Conservation (phyloP, 1,140 invertebrate species). For the Pachypeltis micranthus region DNA sequence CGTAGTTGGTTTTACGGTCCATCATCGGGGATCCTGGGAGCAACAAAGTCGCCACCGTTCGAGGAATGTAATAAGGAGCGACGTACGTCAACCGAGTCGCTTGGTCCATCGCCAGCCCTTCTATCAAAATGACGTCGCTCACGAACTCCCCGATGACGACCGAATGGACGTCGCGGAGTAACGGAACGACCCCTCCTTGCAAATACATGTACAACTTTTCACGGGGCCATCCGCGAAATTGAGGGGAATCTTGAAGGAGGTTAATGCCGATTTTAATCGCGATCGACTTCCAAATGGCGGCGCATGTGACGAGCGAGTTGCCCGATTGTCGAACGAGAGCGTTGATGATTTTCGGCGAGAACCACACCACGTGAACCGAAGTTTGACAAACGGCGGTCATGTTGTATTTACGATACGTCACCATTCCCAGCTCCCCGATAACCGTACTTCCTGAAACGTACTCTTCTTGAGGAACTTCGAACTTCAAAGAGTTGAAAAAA, state of each 20-base stretch:
- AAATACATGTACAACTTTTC: slow-evolving; percentile 27
- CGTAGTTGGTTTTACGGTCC: background rate
- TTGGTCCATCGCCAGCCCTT: slow-evolving; percentile 18
- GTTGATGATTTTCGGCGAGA: slow-evolving; percentile 20
- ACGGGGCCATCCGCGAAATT: slow-evolving; percentile 24
- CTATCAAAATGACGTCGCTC: slow-evolving; percentile 20
- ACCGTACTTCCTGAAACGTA: slow-evolving; percentile 36
- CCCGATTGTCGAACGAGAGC: slow-evolving; percentile 16
- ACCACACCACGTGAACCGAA: slow-evolving; percentile 31
- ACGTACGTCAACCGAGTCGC: slow-evolving; percentile 8
- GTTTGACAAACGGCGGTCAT: slow-evolving; percentile 37
- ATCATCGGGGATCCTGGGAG: slow-evolving; percentile 7
- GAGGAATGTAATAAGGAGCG: slow-evolving; percentile 18
- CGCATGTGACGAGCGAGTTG: slow-evolving; percentile 15
- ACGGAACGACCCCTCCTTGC: slow-evolving; percentile 25
- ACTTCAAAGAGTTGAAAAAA: slow-evolving; percentile 5
- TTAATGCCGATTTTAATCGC: slow-evolving; percentile 21
- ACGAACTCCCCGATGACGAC: slow-evolving; percentile 14
- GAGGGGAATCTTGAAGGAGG: slow-evolving; percentile 22
- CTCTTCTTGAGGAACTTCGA: slow-evolving; percentile 28
- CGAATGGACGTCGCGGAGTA: background rate
- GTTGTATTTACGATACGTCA: slow-evolving; percentile 32
- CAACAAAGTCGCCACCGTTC: slow-evolving; percentile 17
- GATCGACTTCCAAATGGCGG: slow-evolving; percentile 24
- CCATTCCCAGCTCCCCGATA: slow-evolving; percentile 37